phyloP scores from a whole-genome alignment of 2,113 vertebrate species.

The Elephantulus edwardii region DNA sequence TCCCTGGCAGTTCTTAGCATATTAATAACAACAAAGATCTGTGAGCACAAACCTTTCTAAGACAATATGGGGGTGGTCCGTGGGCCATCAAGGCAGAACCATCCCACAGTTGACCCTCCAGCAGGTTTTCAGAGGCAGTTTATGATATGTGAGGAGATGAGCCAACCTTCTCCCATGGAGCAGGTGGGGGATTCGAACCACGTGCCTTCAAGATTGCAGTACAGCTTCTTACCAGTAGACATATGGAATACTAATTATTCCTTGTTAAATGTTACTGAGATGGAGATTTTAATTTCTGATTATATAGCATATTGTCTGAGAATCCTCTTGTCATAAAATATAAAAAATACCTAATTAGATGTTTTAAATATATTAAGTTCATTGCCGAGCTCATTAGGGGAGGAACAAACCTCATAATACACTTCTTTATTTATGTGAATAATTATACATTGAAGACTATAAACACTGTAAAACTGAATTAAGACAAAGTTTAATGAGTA shows the following conservation, averaged over 20 bases:
- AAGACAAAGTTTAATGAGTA: neutral
- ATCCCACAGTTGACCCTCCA: no score
- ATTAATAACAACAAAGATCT: neutral
- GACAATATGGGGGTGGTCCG: neutral
- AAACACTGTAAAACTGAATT: neutral
- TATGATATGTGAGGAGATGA: no score
- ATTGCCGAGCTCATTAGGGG: no score
- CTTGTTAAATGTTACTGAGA: neutral
- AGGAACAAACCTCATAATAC: no score
- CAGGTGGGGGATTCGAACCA: no score
- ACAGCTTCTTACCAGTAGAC: no score
- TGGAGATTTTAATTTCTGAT: neutral
- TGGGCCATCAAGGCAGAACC: no score
- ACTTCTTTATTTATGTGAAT: neutral
- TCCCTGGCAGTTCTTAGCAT: neutral
- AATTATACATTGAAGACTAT: neutral
- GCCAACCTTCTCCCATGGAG: no score
- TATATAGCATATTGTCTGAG: neutral
- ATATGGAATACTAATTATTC: neutral
- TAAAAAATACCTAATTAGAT: neutral
- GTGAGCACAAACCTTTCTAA: neutral
- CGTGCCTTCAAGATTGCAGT: no score
- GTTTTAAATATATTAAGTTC: neutral
- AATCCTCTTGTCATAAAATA: neutral
- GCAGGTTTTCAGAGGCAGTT: no score